phyloP scores from a whole-genome alignment of 2,113 vertebrate genomes.

The Mola mola region DNA sequence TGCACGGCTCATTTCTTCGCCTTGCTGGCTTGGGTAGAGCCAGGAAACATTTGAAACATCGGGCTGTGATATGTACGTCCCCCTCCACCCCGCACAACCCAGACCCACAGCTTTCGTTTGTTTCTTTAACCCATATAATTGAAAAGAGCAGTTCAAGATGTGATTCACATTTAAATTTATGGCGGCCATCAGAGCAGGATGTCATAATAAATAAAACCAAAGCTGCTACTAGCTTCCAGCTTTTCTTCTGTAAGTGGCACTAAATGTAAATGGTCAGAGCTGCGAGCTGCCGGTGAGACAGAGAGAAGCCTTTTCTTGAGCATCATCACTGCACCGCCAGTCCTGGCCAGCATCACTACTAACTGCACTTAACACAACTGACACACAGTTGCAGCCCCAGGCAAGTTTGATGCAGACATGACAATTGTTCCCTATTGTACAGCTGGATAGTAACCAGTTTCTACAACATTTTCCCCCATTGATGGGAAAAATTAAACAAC shows the following conservation, averaged over 20 bases:
- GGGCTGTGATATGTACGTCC: conserved; percentile 43
- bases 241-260: conserved; percentile 21
- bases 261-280: conserved; percentile 37
- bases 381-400: conserved; percentile 28
- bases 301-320: conserved; percentile 48
- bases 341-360: conserved; percentile 54
- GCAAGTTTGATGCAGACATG: conserved; percentile 61
- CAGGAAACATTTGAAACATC: conserved; percentile 51
- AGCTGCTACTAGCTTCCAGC: conserved; percentile 13
- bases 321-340: conserved; percentile 56
- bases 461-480: conserved; percentile 53
- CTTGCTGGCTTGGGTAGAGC: conserved; percentile 39
- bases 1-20: conserved; percentile 65
- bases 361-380: conserved; percentile 58
- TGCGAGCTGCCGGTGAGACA: conserved; percentile 52
- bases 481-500: conserved; percentile 29
- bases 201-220: conserved; percentile 10
- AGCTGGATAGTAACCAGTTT: conserved; percentile 65
- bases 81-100: conserved; percentile 3
- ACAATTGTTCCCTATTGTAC: conserved; percentile 58
- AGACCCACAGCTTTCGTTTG: conserved; percentile 23
- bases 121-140: conserved; percentile 19
- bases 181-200: conserved; percentile 2
- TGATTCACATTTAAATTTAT: conserved; percentile 16
- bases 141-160: conserved; percentile 5